phyloP scores from a whole-genome alignment of 2,113 vertebrate genomes.

The Chaetura pelagica region DNA sequence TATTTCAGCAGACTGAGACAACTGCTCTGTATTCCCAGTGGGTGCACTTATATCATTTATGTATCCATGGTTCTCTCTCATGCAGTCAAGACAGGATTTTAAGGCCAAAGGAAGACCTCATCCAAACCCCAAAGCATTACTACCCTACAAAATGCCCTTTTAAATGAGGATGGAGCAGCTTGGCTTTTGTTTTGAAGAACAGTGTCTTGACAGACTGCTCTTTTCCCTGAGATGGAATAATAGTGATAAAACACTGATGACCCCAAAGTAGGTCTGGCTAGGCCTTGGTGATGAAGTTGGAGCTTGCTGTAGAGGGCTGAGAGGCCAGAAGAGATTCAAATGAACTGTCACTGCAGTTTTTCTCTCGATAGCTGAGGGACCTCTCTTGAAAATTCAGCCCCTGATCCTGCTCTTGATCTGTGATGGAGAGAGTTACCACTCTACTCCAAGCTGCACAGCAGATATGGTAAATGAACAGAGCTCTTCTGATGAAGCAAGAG shows the following conservation, averaged over 20 bases:
- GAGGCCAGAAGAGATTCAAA: neutral
- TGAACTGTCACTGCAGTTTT: neutral
- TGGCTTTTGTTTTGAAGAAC: neutral
- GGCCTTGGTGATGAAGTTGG: neutral
- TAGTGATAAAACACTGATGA: neutral
- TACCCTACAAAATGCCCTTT: neutral
- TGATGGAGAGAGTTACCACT: neutral
- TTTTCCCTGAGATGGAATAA: neutral
- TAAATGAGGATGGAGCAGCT: neutral
- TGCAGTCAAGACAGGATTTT: neutral
- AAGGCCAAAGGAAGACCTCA: neutral
- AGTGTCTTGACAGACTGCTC: neutral
- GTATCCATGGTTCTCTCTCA: neutral
- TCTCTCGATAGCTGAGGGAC: neutral
- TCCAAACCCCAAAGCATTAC: neutral
- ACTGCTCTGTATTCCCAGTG: constrained; percentile 19
- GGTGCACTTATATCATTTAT: neutral
- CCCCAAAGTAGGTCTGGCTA: neutral
- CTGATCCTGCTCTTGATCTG: neutral
- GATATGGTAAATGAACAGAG: neutral
- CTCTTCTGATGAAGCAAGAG: constrained; percentile 8
- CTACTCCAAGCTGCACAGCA: neutral
- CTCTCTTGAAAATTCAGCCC: neutral
- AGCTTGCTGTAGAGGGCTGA: neutral
- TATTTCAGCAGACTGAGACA: constrained; percentile 34